Evolutionary conservation across 2,797 vertebrate genomes (phyloP), one percentile per base, ranked within the genome.

Genomic region (Xenops minutus): DNA sequence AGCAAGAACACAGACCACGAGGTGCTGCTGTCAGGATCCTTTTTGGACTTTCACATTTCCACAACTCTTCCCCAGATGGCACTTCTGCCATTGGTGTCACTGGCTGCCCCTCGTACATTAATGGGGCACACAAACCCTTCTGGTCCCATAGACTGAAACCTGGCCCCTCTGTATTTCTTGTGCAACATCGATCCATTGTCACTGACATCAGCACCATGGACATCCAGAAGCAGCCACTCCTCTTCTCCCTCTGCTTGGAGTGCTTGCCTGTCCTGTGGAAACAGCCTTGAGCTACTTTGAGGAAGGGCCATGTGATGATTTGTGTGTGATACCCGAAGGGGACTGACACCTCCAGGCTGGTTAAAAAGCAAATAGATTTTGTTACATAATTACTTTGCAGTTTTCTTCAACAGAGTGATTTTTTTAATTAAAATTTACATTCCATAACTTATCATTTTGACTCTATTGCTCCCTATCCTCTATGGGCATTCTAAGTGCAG

Each of bases 381-480:
- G 14, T 78, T 91, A 73, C 5, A 1, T 58, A 75, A 77, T 92
- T 86, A 67, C 66, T 71, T 77, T 56, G 56, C 9, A 30, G 64
- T 2, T 78, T 89, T 89, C 72, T 41, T 63, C 90, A 90, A 75
- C 69, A 37, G 36, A 62, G 22, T 26, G 7, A 46, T 79, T 78
- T 81, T 64, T 92, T 44, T 10, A 72, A 90, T 90, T 95, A 82
- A 92, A 74, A 79, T 69, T 88, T 84, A 56, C 66, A 54, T 93
- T 88, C 83, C 23, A 8, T 44, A 80, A 75, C 37, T 87, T 88
- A 64, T 14, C 61, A 27, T 90, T 95, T 94, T 95, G 71, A 82
- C 71, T 80, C 74, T 34, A 32, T 75, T 95, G 77, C 79, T 94
- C 66, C 41, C 85, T 95, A 77, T 77, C 52, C 62, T 86, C 86